Evolutionary conservation across 2,113 vertebrate genomes (phyloP), one percentile per base, ranked within the genome.

Genomic region (Cyrtonyx montezumae): DNA sequence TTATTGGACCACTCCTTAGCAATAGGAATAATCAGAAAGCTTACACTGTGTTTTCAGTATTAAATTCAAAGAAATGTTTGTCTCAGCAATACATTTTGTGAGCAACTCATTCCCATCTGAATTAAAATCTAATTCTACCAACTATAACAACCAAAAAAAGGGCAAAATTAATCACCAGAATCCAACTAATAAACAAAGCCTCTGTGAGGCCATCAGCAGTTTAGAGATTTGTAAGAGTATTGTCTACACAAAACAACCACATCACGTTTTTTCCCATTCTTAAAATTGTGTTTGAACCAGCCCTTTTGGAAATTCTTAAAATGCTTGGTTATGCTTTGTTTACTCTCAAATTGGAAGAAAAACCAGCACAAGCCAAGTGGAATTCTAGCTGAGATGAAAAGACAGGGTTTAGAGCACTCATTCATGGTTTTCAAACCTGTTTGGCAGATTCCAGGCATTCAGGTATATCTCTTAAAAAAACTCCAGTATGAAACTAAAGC

Each of bases 271-370:
- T 63, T n/a, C 18, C 36, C 71, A 21, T 77, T 89, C 89, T 89
- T 74, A 79, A 84, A 93, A 79, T 30, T 0, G 0, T 48, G n/a
- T 61, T 71, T 67, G 66, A 95, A 91, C 18, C 8, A 85, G 21
- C 2, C 23, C 8, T 51, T 87, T 68, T 88, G 68, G 51, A 94
- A 83, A 91, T 83, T 92, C 82, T 74, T 85, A 36, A 61, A 66
- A 88, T 90, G 61, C 36, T 85, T 94, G 23, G 68, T 56, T 92
- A 66, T 74, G 68, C 49, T 93, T 92, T 91, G 67, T 89, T 94
- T 92, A 67, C 68, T 83, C 46, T 67, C 48, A 83, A n/a, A 61
- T 9, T 90, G 65, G 65, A 91, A 85, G 63, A 66, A 59, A 74
- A 83, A 51, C 8, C 36, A 77, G 22, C 56, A 18, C 49, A 76